These are phyloP conservation scores for Acanthisitta chloris DNA, from an alignment of 2,113 vertebrate species.

Conservation along the genomic window DNA sequence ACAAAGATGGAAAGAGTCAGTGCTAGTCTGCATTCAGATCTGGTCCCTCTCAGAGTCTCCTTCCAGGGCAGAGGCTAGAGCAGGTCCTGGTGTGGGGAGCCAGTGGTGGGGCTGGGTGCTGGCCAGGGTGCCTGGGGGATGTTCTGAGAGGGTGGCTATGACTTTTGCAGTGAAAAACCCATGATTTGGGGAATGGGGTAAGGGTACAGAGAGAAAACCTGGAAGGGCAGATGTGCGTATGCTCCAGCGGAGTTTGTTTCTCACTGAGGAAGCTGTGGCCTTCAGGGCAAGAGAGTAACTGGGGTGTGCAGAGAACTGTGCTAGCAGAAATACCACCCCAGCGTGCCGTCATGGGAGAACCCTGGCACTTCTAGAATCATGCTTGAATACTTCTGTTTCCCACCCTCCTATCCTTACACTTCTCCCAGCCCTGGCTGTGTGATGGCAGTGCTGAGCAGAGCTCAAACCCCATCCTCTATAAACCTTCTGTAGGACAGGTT, in stretches of 20 bases:
- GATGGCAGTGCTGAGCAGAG: background rate
- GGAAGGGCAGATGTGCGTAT: background rate
- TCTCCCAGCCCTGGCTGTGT: background rate
- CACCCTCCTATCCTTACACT: background rate
- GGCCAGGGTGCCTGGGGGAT: background rate
- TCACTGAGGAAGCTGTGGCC: background rate
- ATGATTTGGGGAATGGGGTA: background rate
- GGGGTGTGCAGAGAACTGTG: background rate
- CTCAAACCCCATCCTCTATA: fast-evolving
- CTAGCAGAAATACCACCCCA: background rate
- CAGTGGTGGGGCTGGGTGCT: background rate
- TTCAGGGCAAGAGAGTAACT: background rate
- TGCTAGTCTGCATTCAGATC: background rate
- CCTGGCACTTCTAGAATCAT: background rate
- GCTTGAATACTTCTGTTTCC: background rate
- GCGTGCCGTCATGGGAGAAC: fast-evolving
- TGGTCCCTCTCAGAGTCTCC: background rate
- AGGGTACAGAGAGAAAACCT: background rate
- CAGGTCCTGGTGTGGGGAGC: background rate
- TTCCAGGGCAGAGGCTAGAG: background rate
- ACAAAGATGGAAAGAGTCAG: background rate
- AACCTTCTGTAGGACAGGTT: background rate
- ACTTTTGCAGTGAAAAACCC: background rate
- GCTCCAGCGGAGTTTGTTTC: background rate
- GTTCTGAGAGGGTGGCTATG: background rate